These are phyloP conservation scores for Galaxea fascicularis DNA, from an alignment of 92 coral and sea anemone species.

Conservation along the genomic window DNA sequence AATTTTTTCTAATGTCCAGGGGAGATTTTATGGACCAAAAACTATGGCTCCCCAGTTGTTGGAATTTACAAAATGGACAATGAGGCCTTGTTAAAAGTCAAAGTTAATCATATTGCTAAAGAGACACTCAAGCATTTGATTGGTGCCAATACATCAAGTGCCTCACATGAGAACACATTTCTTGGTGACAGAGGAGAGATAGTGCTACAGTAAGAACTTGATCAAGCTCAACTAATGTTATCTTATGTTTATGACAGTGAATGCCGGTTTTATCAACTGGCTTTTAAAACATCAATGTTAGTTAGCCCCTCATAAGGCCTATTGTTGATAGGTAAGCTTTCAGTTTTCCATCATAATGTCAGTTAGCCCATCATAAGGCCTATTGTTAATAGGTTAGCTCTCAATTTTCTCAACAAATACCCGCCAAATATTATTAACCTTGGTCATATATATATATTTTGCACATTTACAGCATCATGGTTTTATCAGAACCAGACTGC, in stretches of 20 bases:
- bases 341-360: no score
- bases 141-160: conserved; percentile 81
- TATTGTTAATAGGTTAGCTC: no score
- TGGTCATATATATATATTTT: no score
- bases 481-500: no score
- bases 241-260: not conserved
- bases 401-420: no score
- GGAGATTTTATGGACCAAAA: conserved; percentile 90
- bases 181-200: conserved; percentile 78
- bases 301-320: no score
- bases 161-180: conserved; percentile 63
- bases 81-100: conserved; percentile 87
- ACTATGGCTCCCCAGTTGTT: conserved; percentile 96
- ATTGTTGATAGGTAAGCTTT: no score
- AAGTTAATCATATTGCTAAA: conserved; percentile 94
- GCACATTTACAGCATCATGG: no score
- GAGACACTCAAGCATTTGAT: conserved; percentile 87
- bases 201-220: conserved; percentile 76
- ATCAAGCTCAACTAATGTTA: not conserved
- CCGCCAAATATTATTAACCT: no score
- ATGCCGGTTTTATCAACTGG: not conserved
- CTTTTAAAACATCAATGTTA: no score
- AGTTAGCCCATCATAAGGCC: no score
- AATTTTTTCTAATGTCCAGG: conserved; percentile 53
- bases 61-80: conserved; percentile 96